phyloP scores from a whole-genome alignment of 2,113 vertebrate genomes.

The Menidia beryllina region DNA sequence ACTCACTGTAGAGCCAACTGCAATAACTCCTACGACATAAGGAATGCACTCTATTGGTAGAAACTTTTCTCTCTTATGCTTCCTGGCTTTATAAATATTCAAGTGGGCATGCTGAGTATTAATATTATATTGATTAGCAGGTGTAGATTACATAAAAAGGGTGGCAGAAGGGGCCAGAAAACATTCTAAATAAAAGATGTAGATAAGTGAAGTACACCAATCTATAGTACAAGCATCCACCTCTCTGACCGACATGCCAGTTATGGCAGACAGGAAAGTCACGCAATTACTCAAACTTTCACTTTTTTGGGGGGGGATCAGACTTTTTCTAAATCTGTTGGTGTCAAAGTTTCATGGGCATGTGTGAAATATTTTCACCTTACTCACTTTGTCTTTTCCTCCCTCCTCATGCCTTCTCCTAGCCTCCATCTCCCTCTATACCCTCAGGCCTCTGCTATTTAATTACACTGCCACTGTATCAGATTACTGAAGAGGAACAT shows the following conservation, averaged over 20 bases:
- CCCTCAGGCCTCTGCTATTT: constrained; percentile 68
- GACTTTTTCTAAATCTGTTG: constrained; percentile 51
- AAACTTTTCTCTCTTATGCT: constrained; percentile 35
- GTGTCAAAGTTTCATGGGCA: constrained; percentile 59
- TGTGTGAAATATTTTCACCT: constrained; percentile 49
- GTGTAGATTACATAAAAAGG: constrained; percentile 59
- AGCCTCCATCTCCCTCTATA: constrained; percentile 49
- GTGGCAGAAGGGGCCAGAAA: constrained; percentile 62
- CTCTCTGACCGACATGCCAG: constrained; percentile 55
- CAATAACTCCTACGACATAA: constrained; percentile 29
- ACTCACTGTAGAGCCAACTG: constrained; percentile 35
- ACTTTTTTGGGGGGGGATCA: constrained; percentile 17
- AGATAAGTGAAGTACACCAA: constrained; percentile 19
- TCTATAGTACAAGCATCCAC: constrained; percentile 36
- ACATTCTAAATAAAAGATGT: constrained; percentile 72
- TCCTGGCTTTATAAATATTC: constrained; percentile 68
- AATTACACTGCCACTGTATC: constrained; percentile 73
- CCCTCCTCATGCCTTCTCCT: constrained; percentile 30
- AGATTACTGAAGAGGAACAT: constrained; percentile 72
- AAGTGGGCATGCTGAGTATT: constrained; percentile 66
- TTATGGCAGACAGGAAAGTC: constrained; percentile 51
- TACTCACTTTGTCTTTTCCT: constrained; percentile 53
- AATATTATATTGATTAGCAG: constrained; percentile 78
- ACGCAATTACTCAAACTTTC: constrained; percentile 56
- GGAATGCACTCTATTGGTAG: constrained; percentile 16